These are phyloP conservation scores for Corbicula japonica DNA, from an alignment of 2,888 invertebrate species.

Conservation along the genomic window DNA sequence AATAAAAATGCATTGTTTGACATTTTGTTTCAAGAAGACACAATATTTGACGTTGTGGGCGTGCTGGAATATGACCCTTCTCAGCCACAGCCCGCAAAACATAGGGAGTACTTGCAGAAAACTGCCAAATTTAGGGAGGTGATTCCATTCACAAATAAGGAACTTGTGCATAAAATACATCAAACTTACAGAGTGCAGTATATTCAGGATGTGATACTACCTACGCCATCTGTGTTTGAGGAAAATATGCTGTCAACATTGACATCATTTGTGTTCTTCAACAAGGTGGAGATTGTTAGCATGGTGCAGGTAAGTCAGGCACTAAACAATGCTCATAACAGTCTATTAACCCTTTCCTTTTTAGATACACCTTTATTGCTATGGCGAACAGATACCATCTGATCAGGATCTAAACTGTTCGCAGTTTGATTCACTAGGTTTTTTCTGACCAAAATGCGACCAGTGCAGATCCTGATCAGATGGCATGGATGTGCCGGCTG, in stretches of 20 bases:
- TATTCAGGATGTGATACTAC: constrained; percentile 98
- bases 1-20: constrained; percentile 99
- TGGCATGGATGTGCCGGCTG: too few species aligned
- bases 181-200: constrained; percentile 99
- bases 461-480: too few species aligned
- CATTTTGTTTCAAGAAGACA: constrained; percentile 98
- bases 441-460: too few species aligned
- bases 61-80: constrained; percentile 98
- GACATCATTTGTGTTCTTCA: constrained; percentile 99
- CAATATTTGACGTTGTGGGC: constrained; percentile 96
- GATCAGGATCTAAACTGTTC: too few species aligned
- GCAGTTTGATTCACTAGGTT: too few species aligned
- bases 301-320: constrained; percentile 91
- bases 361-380: too few species aligned
- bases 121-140: constrained; percentile 91
- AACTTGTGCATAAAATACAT: constrained; percentile 98
- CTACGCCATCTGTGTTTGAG: constrained; percentile 99
- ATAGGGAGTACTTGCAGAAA: constrained; percentile 97
- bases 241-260: constrained; percentile 99
- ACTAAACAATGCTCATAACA: too few species aligned
- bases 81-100: constrained; percentile 89
- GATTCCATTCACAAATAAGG: constrained; percentile 97
- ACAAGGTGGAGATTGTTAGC: constrained; percentile 99
- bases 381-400: too few species aligned
- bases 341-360: too few species aligned